Evolutionary conservation across 1,140 invertebrate species (phyloP).

Genomic region (Musca domestica): DNA sequence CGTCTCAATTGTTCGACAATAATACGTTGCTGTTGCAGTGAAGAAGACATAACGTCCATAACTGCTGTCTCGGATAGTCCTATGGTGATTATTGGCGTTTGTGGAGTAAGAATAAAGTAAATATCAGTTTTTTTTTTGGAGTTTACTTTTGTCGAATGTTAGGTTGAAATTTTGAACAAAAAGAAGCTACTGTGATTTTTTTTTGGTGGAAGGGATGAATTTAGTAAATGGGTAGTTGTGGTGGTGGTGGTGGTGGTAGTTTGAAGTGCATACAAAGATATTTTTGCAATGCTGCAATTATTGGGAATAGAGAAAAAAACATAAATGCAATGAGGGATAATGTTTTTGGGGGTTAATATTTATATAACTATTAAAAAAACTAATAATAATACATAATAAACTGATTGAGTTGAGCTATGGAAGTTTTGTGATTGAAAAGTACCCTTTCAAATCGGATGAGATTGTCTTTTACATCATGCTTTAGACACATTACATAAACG

Average conservation of each 20-base stretch:
- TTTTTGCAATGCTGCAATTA: background rate
- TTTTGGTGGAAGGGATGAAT: background rate
- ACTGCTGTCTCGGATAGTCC: conserved; percentile 79
- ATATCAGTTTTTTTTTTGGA: background rate
- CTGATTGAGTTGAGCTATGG: too few relatives aligned
- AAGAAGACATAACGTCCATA: conserved; percentile 89
- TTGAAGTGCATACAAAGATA: conserved; percentile 1
- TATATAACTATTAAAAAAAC: background rate
- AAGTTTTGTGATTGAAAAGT: too few relatives aligned
- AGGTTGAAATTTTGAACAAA: background rate
- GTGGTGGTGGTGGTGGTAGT: background rate
- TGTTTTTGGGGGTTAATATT: too few relatives aligned
- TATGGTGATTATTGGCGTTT: conserved; percentile 57
- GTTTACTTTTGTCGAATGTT: background rate
- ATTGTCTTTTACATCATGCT: too few relatives aligned
- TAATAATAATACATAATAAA: background rate
- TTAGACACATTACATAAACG: too few relatives aligned
- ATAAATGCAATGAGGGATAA: background rate
- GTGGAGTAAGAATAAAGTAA: background rate
- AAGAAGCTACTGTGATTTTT: background rate
- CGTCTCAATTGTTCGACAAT: conserved; percentile 90
- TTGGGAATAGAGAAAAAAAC: conserved; percentile 4
- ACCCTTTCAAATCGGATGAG: too few relatives aligned
- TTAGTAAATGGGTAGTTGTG: background rate
- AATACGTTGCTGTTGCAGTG: conserved; percentile 86